Conservation (phyloP, 2,888 invertebrate species). For the Drosophila algonquin region DNA sequence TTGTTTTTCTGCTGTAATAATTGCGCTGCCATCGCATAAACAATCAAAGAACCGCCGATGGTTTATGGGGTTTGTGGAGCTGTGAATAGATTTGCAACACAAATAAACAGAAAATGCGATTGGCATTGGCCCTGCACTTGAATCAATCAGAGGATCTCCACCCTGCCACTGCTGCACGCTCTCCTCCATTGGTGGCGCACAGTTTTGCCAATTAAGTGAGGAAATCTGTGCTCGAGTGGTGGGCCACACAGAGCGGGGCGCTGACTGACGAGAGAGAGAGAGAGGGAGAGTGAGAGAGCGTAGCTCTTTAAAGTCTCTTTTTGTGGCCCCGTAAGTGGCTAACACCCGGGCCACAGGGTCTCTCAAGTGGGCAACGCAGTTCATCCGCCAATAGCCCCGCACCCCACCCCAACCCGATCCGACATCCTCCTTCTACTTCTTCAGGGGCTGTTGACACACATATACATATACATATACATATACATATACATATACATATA, state of each 20-base stretch:
- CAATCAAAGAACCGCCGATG: slow-evolving; percentile 58
- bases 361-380: slow-evolving; percentile 57
- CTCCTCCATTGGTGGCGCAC: neutral
- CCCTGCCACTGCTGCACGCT: neutral
- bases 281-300: slow-evolving; percentile 5
- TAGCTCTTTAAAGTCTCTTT: slow-evolving; percentile 45
- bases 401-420: neutral
- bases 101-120: slow-evolving; percentile 64
- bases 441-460: slow-evolving; percentile 66
- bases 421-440: slow-evolving; percentile 2
- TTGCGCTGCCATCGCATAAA: slow-evolving; percentile 63
- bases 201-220: slow-evolving; percentile 65
- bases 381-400: neutral
- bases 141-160: slow-evolving; percentile 51
- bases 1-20: slow-evolving; percentile 50
- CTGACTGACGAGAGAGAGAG: slow-evolving; percentile 55
- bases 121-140: slow-evolving; percentile 58
- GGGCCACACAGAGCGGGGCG: slow-evolving; percentile 56
- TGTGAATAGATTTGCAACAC: slow-evolving; percentile 74
- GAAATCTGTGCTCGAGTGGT: slow-evolving; percentile 64
- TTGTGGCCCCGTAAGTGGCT: slow-evolving; percentile 67
- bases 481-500: slow-evolving; percentile 39
- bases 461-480: slow-evolving; percentile 14
- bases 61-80: slow-evolving; percentile 65
- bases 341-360: slow-evolving; percentile 34